Conservation (phyloP, 2,797 vertebrate species). For the Sebastes taczanowskii region DNA sequence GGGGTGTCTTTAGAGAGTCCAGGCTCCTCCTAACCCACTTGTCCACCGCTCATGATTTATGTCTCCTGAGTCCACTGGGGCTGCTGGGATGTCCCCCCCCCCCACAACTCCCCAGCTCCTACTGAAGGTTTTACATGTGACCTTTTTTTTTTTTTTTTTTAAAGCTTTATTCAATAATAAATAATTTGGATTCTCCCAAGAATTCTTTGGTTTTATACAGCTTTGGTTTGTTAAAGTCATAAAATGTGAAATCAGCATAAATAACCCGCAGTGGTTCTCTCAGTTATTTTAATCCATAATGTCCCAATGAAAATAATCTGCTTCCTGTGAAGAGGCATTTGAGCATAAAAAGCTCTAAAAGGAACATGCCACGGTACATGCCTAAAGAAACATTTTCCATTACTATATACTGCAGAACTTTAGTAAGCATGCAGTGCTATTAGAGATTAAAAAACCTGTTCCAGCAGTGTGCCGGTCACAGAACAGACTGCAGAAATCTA, state of each 20-base stretch:
- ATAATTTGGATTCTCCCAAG: neutral
- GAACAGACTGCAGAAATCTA: neutral
- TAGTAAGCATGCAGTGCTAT: neutral
- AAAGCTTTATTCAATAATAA: neutral
- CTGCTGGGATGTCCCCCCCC: slow-evolving; percentile 11
- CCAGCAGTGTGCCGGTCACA: neutral
- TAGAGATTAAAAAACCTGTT: neutral
- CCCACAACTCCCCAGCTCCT: neutral
- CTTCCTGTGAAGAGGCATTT: neutral
- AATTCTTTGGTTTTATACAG: neutral
- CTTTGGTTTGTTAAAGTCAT: neutral
- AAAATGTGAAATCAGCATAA: slow-evolving; percentile 6
- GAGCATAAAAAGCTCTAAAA: neutral
- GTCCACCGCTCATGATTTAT: slow-evolving; percentile 68
- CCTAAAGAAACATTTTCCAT: slow-evolving; percentile 5
- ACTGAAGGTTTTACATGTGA: neutral
- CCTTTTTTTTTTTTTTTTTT: neutral
- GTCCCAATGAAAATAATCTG: slow-evolving; percentile 7
- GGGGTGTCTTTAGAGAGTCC: slow-evolving; percentile 66
- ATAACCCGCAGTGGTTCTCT: neutral
- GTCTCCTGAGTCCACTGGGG: slow-evolving; percentile 45
- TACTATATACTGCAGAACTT: neutral
- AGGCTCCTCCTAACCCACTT: slow-evolving; percentile 67
- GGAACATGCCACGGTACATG: neutral
- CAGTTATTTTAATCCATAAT: neutral